These are phyloP conservation scores for Cochlearius cochlearius DNA, from an alignment of 2,113 vertebrate genomes.

Conservation along the genomic window DNA sequence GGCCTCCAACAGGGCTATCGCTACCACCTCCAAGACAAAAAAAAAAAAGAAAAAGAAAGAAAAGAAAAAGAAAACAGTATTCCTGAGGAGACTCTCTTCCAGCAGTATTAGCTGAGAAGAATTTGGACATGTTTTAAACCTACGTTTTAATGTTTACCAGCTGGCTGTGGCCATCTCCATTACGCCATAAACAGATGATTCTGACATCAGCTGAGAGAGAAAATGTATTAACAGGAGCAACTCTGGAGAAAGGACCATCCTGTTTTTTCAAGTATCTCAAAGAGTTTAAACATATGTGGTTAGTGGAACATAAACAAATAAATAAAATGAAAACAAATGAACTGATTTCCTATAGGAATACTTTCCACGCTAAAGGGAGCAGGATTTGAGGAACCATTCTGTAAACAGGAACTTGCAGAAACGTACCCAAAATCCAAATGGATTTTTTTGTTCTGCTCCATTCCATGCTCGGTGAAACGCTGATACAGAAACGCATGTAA, in stretches of 20 bases:
- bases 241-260: not conserved
- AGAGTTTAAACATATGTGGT: not conserved
- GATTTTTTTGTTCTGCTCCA: not conserved
- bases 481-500: not conserved
- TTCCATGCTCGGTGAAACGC: accelerated
- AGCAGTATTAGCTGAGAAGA: not conserved
- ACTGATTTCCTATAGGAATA: not conserved
- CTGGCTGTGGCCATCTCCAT: not conserved
- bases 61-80: too few species aligned
- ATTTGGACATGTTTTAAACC: not conserved
- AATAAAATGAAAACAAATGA: not conserved
- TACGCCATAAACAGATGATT: not conserved
- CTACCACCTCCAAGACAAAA: not conserved
- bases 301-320: not conserved
- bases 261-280: not conserved
- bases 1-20: not conserved
- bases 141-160: not conserved
- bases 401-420: not conserved
- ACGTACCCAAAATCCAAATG: not conserved
- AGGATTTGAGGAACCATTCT: not conserved
- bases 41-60: not conserved
- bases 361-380: not conserved
- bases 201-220: constrained; percentile 5
- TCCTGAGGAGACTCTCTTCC: not conserved
- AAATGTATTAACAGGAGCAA: not conserved